Evolutionary conservation across 2,113 vertebrate species (phyloP).

Genomic region (Myotis yumanensis): DNA sequence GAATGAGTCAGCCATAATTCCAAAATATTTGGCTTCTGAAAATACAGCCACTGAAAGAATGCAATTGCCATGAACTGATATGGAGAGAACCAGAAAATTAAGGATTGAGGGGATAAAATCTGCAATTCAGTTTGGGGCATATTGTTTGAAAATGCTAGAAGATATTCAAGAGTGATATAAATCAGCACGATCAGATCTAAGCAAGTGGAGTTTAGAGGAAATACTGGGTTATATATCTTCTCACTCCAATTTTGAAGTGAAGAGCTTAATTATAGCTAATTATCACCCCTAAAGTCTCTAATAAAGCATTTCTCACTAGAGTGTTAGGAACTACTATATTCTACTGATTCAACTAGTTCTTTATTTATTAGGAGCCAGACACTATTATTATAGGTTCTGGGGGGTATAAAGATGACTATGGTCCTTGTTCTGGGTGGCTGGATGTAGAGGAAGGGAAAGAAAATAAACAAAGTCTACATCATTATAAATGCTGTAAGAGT

Average conservation of each 20-base stretch:
- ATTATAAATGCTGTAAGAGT: background rate
- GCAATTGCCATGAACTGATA: background rate
- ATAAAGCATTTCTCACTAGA: constrained; percentile 11
- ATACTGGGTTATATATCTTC: background rate
- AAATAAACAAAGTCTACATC: background rate
- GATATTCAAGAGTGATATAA: background rate
- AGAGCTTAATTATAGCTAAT: constrained; percentile 1
- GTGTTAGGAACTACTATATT: background rate
- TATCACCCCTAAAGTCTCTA: background rate
- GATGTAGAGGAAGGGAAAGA: background rate
- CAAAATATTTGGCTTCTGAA: background rate
- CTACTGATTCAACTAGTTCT: background rate
- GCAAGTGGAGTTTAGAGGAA: background rate
- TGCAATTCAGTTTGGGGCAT: background rate
- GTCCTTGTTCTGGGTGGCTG: background rate
- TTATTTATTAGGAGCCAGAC: background rate
- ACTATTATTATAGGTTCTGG: background rate
- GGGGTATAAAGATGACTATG: background rate
- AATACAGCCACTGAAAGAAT: background rate
- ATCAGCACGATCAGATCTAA: background rate
- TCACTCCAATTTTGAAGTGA: constrained; percentile 29
- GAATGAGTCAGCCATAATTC: background rate
- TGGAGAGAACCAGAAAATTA: background rate
- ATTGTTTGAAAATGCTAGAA: background rate
- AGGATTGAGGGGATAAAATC: background rate